Base-by-base conservation (phyloP, 1,140 invertebrate species). In the Drosophila ohnishii region DNA sequence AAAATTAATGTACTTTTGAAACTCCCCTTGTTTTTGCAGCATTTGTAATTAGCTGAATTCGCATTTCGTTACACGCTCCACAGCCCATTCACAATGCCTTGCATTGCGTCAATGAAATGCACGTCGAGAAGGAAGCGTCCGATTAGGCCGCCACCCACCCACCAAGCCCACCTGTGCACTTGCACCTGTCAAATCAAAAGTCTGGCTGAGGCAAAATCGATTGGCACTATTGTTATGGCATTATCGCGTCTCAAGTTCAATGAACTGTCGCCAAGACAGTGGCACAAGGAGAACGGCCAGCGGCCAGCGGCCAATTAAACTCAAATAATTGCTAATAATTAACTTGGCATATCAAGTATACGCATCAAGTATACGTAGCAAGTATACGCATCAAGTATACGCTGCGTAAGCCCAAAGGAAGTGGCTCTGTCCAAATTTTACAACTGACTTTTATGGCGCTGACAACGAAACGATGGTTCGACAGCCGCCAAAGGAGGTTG, bases 11-110 rank as follows among this genome's bases (percentile, higher is more conserved):
- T n/a, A 45, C 64, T 35, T 3, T 9, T 11, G 10, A 9, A 30
- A 1, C 50, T 32, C 25, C 67, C 44, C 65, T 70, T 42, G 40
- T 8, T 45, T 5, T 11, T 42, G 7, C 4, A 47, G 50, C 42
- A 39, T 35, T 37, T 32, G 45, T 13, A 47, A 69, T 67, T 39
- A 45, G 47, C 50, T 48, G 14, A 48, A 70, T 50, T 71, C 65
- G 53, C 69, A 48, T 58, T 70, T 59, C 30, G 65, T 44, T 72
- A 59, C 69, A 72, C 69, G 69, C 69, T 72, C 32, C 53, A 47
- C 65, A 50, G 65, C 30, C 42, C 48, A 40, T 48, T 58, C 51
- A 71, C 69, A 72, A 72, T 72, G 45, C 57, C 25, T 28, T 28
- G 19, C 42, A 28, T 13, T 35, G 50, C 50, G 50, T 70, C 65